Conservation (phyloP, 1,140 invertebrate genomes). For the Cyclargus thomasi region DNA sequence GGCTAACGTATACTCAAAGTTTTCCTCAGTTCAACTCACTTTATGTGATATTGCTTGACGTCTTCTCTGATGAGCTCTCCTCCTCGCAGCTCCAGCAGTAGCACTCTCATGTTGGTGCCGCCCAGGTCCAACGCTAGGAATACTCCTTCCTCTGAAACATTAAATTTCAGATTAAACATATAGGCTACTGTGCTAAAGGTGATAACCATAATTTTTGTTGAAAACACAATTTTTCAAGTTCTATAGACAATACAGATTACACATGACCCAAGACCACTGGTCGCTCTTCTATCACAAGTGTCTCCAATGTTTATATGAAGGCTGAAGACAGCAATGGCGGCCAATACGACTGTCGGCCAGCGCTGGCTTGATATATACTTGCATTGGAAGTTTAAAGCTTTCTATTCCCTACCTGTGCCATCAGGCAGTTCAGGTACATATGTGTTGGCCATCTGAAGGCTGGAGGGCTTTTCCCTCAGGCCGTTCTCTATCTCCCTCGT, state of each 20-base stretch:
- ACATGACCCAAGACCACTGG: no score
- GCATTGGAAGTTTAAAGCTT: no score
- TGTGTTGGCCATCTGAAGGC: constrained; percentile 87
- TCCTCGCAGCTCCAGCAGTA: constrained; percentile 88
- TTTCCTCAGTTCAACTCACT: constrained; percentile 36
- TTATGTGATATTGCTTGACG: constrained; percentile 72
- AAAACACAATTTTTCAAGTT: no score
- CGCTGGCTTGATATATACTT: no score
- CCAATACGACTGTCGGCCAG: no score
- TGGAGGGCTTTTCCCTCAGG: constrained; percentile 82
- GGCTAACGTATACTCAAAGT: no score
- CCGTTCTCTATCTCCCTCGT: constrained; percentile 84
- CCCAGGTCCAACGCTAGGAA: constrained; percentile 85
- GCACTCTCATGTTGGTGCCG: constrained; percentile 97
- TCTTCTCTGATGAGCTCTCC: constrained; percentile 69
- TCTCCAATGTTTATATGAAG: no score
- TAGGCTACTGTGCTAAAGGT: no score
- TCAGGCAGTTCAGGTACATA: constrained; percentile 95
- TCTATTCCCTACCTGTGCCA: constrained; percentile 89
- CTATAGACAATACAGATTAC: no score
- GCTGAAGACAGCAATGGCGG: no score
- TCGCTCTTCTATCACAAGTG: no score
- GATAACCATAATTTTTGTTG: no score
- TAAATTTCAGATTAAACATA: constrained; percentile 57
- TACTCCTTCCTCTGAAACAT: constrained; percentile 55